Evolutionary conservation across 2,797 vertebrate genomes (phyloP), one percentile per base, ranked within the genome.

Genomic region (Phoxinus dragarum): DNA sequence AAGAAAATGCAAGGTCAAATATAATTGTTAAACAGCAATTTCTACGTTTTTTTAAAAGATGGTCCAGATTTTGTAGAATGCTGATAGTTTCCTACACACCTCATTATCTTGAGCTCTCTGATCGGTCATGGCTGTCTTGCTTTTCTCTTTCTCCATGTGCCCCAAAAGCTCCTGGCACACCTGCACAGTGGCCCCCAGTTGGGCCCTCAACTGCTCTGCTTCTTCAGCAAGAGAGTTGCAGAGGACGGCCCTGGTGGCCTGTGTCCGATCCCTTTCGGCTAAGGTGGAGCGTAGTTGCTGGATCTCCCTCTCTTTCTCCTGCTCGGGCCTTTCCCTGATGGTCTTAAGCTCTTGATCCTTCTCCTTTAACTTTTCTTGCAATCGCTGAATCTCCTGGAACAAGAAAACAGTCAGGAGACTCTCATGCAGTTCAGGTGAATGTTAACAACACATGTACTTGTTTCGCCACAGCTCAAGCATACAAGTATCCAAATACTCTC

Each of bases 101-200:
- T 96, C 93, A 82, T 91, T 90, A 23, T 87, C 54, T 49, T 90
- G 93, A 81, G 90, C 88, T 5, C 31, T 84, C 36, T 59, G 88
- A 82, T 85, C 78, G n/a, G 59, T 75, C 75, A 81, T 82, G 49
- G 91, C 86, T 83, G 91, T 91, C 36, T n/a, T 89, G 12, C 69
- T 91, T 87, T 94, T 96, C 47, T 91, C 93, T 17, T 91, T 95
- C 89, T 97, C 97, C 86, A 99, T 92, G 82, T 95, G 93, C n/a
- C 82, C 93, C 91, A 97, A 95, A 87, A 99, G 95, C 23, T 97
- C 96, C 88, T 98, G 96, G 88, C 98, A 99, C 95, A 98, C 97
- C 90, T 95, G 94, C 59, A 97, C 96, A 0, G 97, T 98, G 40
- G 95, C 90, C 0, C 94, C 94, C 0, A 99, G 93, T 27, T 97